These are phyloP conservation scores for Rhinopomastus cyanomelas DNA, from an alignment of 2,113 vertebrate species.

Conservation along the genomic window DNA sequence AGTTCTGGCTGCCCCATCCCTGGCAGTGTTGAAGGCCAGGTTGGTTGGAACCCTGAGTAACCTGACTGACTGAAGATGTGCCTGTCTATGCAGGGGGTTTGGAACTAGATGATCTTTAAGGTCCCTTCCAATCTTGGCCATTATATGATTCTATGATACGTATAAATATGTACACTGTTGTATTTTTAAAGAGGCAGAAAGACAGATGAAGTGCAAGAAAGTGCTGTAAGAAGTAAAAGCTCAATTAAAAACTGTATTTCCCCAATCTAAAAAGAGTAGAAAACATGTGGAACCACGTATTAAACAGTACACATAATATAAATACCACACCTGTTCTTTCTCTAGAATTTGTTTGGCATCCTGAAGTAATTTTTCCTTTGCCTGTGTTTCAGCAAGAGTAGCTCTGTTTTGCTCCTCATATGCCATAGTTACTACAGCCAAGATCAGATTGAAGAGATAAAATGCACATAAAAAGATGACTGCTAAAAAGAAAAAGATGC, in stretches of 20 bases:
- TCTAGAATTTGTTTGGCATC: conserved; percentile 79
- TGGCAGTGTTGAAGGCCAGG: no score
- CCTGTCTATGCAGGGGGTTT: no score
- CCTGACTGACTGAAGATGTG: no score
- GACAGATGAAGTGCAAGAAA: neutral
- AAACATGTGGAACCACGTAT: neutral
- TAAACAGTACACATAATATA: neutral
- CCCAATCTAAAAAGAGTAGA: neutral
- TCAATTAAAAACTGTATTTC: neutral
- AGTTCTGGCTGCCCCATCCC: no score
- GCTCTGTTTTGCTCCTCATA: conserved; percentile 95
- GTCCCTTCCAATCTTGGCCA: no score
- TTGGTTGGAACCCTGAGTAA: no score
- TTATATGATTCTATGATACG: no score
- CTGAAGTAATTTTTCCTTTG: conserved; percentile 87
- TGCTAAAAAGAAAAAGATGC: conserved; percentile 90
- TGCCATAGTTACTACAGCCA: conserved; percentile 97
- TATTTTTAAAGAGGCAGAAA: neutral
- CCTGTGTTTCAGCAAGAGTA: conserved; percentile 84
- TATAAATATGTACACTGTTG: no score
- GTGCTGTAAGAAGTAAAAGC: neutral
- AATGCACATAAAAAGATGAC: conserved; percentile 98
- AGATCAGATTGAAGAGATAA: conserved; percentile 95
- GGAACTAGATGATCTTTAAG: no score
- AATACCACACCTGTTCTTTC: conserved; percentile 86